Conservation (phyloP, 1,140 invertebrate species). For the Drosophila arizonae region DNA sequence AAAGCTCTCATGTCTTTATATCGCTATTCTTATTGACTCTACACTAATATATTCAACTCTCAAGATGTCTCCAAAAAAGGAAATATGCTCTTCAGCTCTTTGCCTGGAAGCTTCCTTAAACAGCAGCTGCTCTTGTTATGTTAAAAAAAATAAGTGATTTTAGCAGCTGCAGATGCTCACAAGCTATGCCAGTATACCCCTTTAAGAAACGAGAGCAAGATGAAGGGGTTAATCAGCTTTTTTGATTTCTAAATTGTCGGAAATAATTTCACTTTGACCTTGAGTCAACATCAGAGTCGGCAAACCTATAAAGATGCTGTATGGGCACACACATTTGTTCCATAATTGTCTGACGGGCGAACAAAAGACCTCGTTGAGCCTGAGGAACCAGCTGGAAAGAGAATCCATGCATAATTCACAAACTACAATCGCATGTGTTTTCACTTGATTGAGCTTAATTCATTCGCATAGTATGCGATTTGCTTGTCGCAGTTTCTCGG, state of each 20-base stretch:
- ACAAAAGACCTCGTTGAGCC: conserved; percentile 38
- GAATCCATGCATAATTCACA: conserved; percentile 39
- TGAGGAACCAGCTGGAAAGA: conserved; percentile 20
- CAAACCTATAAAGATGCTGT: not conserved
- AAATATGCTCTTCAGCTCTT: too few relatives aligned
- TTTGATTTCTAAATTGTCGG: conserved; percentile 63
- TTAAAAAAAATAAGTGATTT: too few relatives aligned
- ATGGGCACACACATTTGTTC: conserved; percentile 3
- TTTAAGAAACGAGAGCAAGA: not conserved
- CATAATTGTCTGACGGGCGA: conserved; percentile 35
- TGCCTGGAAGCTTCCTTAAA: too few relatives aligned
- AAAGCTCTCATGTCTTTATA: too few relatives aligned
- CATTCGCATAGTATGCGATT: conserved; percentile 72
- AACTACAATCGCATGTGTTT: conserved; percentile 10
- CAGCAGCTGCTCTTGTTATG: too few relatives aligned
- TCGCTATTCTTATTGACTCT: too few relatives aligned
- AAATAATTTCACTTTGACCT: conserved; percentile 69
- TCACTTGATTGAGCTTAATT: conserved; percentile 73
- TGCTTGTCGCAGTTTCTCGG: conserved; percentile 42
- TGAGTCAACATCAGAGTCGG: conserved; percentile 11
- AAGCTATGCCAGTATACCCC: conserved; percentile 25
- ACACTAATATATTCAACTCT: too few relatives aligned
- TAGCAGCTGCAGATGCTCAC: not conserved
- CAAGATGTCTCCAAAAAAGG: too few relatives aligned
- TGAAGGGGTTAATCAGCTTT: conserved; percentile 35